Evolutionary conservation across 2,113 vertebrate genomes (phyloP), one percentile per base, ranked within the genome.

Genomic region (Lasiurus borealis): DNA sequence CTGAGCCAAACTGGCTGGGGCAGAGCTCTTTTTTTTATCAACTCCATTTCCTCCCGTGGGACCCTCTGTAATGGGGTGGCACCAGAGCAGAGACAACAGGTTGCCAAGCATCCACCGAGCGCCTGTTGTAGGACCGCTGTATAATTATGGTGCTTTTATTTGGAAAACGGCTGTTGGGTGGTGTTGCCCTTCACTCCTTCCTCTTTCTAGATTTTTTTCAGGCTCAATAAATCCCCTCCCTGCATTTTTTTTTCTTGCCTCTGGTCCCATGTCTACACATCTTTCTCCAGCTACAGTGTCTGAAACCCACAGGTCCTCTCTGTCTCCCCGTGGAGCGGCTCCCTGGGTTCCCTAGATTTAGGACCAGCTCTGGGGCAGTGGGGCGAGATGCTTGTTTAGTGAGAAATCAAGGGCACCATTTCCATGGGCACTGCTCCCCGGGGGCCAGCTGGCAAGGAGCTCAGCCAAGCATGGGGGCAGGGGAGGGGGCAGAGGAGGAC

Each of bases 171-270:
- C 85, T 93, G 44, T 94, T 95, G 95, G 96, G 62, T 93, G 64
- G 44, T 82, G 68, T 92, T 95, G 88, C 64, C n/a, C 72, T 95
- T 40, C 2, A 14, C 88, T 89, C 50, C 77, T 93, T 97, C 95
- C 57, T 95, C 78, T 94, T 48, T 36, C 73, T 83, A 36, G 85
- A 77, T 90, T 57, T 57, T 46, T 92, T 91, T 40, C 83, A 94
- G 92, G 88, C 93, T 92, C 96, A 95, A 90, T 93, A 95, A 96
- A 96, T 76, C 87, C 82, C 27, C 71, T 93, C 95, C 85, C 85
- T 34, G 94, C 72, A 93, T 90, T 95, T 88, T 62, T 80, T 59
- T 82, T 95, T 44, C 62, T 46, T 3, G 7, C 46, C 46, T 36
- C 46, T 34, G n/a, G 14, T 81, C 85, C 85, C 76, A 91, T 88